These are phyloP conservation scores for Rhinoraja longicauda DNA, from an alignment of 2,797 vertebrate species.

Conservation along the genomic window DNA sequence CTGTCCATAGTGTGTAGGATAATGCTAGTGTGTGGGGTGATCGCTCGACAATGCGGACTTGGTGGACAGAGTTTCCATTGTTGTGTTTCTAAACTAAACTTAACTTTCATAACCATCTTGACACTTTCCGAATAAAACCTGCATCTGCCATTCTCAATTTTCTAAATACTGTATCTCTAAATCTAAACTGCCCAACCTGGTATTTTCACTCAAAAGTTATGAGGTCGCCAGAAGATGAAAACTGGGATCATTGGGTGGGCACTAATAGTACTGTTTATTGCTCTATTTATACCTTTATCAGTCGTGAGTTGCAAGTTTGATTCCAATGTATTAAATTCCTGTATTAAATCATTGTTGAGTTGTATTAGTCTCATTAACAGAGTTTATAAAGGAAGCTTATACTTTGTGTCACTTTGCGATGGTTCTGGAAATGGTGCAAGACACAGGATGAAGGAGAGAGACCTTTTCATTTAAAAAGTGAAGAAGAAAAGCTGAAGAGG, in stretches of 20 bases:
- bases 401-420: neutral
- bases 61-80: no score
- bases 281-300: neutral
- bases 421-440: neutral
- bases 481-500: neutral
- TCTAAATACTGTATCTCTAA: no score
- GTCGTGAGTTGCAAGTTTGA: neutral
- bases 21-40: no score
- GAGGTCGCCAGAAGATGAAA: neutral
- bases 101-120: no score
- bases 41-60: no score
- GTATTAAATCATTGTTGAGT: neutral
- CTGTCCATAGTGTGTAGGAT: no score
- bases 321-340: neutral
- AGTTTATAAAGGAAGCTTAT: neutral
- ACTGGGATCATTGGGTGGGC: neutral
- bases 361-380: neutral
- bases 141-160: no score
- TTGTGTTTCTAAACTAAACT: no score
- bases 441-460: neutral
- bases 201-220: neutral
- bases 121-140: no score
- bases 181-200: neutral
- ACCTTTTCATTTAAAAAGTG: neutral
- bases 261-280: no score